phyloP scores from a whole-genome alignment of 1,140 invertebrate species.

The Macrostomum lignano region DNA sequence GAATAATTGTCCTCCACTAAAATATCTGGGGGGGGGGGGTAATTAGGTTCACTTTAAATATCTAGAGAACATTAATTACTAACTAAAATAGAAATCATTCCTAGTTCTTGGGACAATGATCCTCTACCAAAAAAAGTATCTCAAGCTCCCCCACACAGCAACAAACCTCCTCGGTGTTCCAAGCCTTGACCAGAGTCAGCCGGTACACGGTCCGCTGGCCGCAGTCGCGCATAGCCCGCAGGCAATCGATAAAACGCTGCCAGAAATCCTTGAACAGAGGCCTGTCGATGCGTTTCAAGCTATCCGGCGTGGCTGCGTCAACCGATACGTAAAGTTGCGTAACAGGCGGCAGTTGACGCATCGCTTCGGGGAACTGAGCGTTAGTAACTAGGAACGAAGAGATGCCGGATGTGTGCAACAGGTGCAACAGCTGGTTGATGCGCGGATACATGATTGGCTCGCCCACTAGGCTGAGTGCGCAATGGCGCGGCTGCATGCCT shows the following conservation, averaged over 20 bases:
- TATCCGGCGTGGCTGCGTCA: conserved; percentile 37
- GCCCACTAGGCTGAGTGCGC: conserved; percentile 37
- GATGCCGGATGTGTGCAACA: conserved; percentile 32
- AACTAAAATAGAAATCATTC: no score
- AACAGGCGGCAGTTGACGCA: conserved; percentile 32
- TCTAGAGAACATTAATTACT: no score
- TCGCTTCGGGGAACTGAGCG: conserved; percentile 38
- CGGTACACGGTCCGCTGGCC: conserved; percentile 38
- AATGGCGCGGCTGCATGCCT: conserved; percentile 31
- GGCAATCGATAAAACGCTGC: conserved; percentile 34
- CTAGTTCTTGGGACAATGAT: no score
- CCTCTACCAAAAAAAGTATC: no score
- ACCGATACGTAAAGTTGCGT: conserved; percentile 39
- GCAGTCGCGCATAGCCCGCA: conserved; percentile 31
- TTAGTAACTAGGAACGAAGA: conserved; percentile 38
- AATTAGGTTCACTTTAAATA: no score
- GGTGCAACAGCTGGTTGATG: conserved; percentile 33
- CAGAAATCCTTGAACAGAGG: conserved; percentile 38
- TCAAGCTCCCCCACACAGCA: no score
- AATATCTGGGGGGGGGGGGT: no score
- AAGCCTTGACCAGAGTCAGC: conserved; percentile 36
- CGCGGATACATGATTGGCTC: conserved; percentile 42
- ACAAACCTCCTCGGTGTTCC: conserved; percentile 34
- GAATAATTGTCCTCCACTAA: no score
- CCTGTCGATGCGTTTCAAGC: conserved; percentile 36